Evolutionary conservation across 2,113 vertebrate genomes (phyloP), one percentile per base, ranked within the genome.

Genomic region (Hydropotes inermis): DNA sequence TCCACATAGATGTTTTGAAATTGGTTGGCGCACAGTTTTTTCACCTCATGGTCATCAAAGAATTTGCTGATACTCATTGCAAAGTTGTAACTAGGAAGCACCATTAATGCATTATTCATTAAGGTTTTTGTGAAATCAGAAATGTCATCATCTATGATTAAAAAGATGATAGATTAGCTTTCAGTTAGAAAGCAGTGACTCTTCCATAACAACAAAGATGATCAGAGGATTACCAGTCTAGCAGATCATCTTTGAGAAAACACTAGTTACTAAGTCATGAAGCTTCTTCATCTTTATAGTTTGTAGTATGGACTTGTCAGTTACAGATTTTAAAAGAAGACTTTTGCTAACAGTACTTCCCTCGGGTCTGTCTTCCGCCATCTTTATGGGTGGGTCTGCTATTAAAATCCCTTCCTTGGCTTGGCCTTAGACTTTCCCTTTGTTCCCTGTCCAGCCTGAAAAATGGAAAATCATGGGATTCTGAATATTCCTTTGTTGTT

Each of bases 11-110:
- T 39, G 14, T 3, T 92, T 83, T 1, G 21, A 33, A 95, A n/a
- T 43, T 70, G 11, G 30, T 3, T 98, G 17, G 98, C 98, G 95
- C 99, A 99, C 96, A 99, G 99, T 16, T 99, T 98, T 96, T 99
- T 99, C 87, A 99, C 98, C 96, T 99, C 99, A 0, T 99, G 99
- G 98, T 99, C 99, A 98, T 99, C 99, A 98, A 99, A 99, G 96
- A 99, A 99, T 97, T 99, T 99, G 97, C 99, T 99, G 98, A 99
- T 99, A 95, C 99, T 99, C 97, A 99, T 99, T 94, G 99, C 99
- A 98, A 99, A 98, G 98, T 99, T 99, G 98, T 99, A 99, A 98
- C 99, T 99, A 43, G 99, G 99, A 84, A 99, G 99, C 89, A 99
- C 3, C 12, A 99, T 98, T 96, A 99, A 99, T 70, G 99, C 93